Evolutionary conservation across 2,797 vertebrate genomes (phyloP).

Genomic region (Scolopax rusticola): DNA sequence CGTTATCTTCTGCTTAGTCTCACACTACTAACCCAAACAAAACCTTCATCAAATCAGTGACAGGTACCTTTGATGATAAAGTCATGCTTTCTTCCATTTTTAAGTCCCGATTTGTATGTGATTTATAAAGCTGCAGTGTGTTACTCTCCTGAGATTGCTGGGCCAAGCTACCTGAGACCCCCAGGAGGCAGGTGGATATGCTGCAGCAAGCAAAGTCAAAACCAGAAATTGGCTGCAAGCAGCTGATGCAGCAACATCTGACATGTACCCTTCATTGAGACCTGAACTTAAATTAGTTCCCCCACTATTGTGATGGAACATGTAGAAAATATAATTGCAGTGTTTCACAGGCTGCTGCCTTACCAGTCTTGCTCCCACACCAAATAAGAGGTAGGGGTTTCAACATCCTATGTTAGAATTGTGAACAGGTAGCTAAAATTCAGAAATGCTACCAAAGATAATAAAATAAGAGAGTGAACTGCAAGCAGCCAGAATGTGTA

Average conservation of each 20-base stretch:
- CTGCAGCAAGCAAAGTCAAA: background rate
- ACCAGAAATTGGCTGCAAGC: background rate
- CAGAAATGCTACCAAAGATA: background rate
- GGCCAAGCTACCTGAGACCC: background rate
- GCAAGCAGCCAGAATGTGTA: background rate
- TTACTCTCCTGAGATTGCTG: background rate
- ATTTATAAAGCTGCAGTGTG: background rate
- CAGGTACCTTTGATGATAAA: background rate
- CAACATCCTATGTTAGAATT: background rate
- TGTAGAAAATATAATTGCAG: background rate
- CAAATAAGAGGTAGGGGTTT: background rate
- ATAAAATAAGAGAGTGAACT: background rate
- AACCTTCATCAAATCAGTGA: background rate
- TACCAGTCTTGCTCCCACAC: background rate
- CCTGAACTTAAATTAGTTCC: background rate
- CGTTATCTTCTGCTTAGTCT: background rate
- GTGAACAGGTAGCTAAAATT: background rate
- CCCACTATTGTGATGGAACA: rapidly evolving
- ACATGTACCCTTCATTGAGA: background rate
- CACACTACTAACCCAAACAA: background rate
- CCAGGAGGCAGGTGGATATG: rapidly evolving
- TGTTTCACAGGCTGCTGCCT: background rate
- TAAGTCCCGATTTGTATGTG: background rate
- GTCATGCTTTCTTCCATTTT: background rate
- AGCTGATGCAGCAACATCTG: background rate